Conservation (phyloP, 2,888 invertebrate genomes). For the Melipona bicolor region DNA sequence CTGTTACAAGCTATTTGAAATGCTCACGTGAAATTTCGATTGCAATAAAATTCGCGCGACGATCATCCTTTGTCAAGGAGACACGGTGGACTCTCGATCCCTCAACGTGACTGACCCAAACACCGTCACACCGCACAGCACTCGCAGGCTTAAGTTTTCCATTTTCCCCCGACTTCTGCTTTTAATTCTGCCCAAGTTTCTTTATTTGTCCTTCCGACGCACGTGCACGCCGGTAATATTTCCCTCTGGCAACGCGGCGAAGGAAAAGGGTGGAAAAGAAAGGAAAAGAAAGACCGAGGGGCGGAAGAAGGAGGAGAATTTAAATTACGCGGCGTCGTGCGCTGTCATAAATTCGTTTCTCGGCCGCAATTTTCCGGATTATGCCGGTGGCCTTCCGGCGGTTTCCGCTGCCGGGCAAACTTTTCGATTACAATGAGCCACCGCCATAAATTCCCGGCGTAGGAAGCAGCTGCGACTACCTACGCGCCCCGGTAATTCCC, state of each 20-base stretch:
- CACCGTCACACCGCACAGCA: too few species aligned
- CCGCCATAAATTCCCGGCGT: slow-evolving; percentile 11
- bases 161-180: too few species aligned
- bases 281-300: not conserved
- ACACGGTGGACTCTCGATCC: too few species aligned
- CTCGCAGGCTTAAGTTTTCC: too few species aligned
- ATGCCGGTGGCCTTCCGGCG: slow-evolving; percentile 47
- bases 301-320: slow-evolving; percentile 35
- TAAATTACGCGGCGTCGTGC: slow-evolving; percentile 53
- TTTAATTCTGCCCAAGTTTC: too few species aligned
- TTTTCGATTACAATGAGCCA: slow-evolving; percentile 55
- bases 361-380: slow-evolving; percentile 63
- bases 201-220: slow-evolving; percentile 6
- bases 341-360: slow-evolving; percentile 56
- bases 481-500: slow-evolving; percentile 4
- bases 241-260: slow-evolving; percentile 8
- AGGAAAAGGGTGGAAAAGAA: not conserved
- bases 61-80: too few species aligned
- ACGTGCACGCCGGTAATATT: slow-evolving; percentile 26
- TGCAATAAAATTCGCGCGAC: too few species aligned
- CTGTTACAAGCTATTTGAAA: too few species aligned
- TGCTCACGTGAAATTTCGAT: too few species aligned
- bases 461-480: slow-evolving; percentile 19
- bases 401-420: slow-evolving; percentile 25
- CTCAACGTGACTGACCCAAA: too few species aligned